phyloP scores from a whole-genome alignment of 2,888 invertebrate species.

The Balanococcus diminutus region DNA sequence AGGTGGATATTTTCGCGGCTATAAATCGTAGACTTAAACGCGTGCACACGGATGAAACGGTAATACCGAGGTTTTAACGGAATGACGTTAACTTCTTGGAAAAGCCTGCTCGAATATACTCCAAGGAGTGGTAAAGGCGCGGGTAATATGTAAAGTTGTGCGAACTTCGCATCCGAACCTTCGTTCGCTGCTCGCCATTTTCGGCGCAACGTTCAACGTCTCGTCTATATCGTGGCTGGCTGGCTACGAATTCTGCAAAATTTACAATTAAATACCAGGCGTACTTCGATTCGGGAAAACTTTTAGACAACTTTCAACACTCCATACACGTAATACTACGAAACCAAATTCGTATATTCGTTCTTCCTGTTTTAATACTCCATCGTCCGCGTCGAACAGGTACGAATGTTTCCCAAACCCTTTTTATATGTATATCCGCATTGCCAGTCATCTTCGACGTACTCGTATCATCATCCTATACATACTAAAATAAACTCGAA shows the following conservation, averaged over 20 bases:
- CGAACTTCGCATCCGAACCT: background rate
- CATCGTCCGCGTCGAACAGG: background rate
- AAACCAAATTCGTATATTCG: background rate
- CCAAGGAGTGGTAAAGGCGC: constrained; percentile 34
- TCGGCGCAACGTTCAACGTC: background rate
- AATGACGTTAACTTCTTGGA: constrained; percentile 40
- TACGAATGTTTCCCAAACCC: too few relatives aligned
- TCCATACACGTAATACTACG: background rate
- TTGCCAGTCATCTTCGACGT: background rate
- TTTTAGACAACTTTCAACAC: constrained; percentile 33
- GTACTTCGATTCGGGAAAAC: constrained; percentile 25
- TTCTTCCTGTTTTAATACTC: background rate
- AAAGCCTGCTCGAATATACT: constrained; percentile 33
- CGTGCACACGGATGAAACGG: constrained; percentile 25
- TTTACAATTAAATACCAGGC: background rate
- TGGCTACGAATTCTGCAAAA: constrained; percentile 30
- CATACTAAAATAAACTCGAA: too few relatives aligned
- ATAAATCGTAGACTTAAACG: constrained; percentile 19
- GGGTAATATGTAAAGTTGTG: constrained; percentile 33
- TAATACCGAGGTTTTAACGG: constrained; percentile 35
- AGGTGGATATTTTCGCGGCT: background rate
- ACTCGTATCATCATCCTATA: background rate
- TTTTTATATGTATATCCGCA: too few relatives aligned
- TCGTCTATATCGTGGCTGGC: background rate
- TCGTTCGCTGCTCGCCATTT: background rate